Percentiles rank a stretch among this genome's conserved stretches.
phyloP scores from a whole-genome alignment of 2,888 invertebrate genomes.

The Julus scanicus region DNA sequence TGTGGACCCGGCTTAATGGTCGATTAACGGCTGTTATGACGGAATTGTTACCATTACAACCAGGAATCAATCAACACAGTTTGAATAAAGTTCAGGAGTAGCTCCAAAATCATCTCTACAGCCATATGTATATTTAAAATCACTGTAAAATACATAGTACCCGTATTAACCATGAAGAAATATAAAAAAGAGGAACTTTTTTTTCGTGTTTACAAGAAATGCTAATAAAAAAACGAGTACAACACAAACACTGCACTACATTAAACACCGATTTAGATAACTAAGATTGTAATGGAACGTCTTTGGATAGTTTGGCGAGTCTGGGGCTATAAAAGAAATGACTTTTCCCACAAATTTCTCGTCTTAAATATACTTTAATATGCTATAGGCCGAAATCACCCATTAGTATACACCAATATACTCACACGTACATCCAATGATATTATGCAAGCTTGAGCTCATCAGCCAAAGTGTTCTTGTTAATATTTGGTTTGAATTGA shows the following conservation, averaged over 20 bases:
- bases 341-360: neutral
- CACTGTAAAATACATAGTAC: conserved; percentile 31
- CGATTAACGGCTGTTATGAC: neutral
- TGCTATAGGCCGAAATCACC: conserved; percentile 40
- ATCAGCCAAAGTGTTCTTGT: neutral
- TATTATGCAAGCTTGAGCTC: conserved; percentile 35
- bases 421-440: conserved; percentile 27
- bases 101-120: neutral
- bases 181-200: conserved; percentile 32
- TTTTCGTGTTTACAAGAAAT: conserved; percentile 16
- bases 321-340: neutral
- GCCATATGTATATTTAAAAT: conserved; percentile 45
- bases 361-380: conserved; percentile 19
- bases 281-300: neutral
- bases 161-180: conserved; percentile 41
- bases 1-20: neutral
- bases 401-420: conserved; percentile 37
- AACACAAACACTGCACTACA: neutral
- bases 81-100: neutral
- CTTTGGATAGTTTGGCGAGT: neutral
- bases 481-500: neutral
- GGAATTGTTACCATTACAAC: neutral
- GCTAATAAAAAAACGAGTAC: neutral
- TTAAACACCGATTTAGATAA: neutral
- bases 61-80: neutral